These are phyloP conservation scores for Plagodis dolabraria DNA, from an alignment of 2,888 invertebrate genomes.

Conservation along the genomic window DNA sequence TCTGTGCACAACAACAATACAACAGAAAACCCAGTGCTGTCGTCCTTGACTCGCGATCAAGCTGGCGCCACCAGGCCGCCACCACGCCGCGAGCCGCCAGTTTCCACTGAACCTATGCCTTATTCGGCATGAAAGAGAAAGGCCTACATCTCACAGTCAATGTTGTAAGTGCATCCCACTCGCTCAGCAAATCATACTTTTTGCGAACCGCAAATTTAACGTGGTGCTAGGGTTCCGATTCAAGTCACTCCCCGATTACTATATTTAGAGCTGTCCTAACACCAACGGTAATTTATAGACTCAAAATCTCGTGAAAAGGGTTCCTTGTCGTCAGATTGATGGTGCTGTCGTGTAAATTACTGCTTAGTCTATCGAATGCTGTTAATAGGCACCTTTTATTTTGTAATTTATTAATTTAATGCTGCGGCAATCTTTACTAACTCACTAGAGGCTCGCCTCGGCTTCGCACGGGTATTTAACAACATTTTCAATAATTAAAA, in stretches of 20 bases:
- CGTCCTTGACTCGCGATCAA: constrained; percentile 64
- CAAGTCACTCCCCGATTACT: constrained; percentile 34
- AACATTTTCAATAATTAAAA: constrained; percentile 47
- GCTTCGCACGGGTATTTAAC: too few species aligned
- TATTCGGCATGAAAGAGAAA: constrained; percentile 49
- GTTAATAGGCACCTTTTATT: constrained; percentile 17
- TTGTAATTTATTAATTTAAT: constrained; percentile 31
- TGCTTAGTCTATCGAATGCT: constrained; percentile 33
- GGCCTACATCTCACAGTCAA: constrained; percentile 32
- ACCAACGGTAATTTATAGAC: constrained; percentile 55
- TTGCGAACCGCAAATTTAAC: constrained; percentile 36
- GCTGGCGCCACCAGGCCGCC: constrained; percentile 60
- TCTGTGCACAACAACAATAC: constrained; percentile 45
- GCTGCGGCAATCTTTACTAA: constrained; percentile 34
- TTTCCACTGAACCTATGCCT: constrained; percentile 49
- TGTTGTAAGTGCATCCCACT: constrained; percentile 47
- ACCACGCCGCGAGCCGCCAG: constrained; percentile 36
- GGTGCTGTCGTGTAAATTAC: constrained; percentile 42
- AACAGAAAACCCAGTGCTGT: constrained; percentile 48
- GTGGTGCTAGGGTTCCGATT: constrained; percentile 29
- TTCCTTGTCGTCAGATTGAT: constrained; percentile 45
- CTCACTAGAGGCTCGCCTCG: too few species aligned
- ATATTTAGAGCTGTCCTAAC: constrained; percentile 56
- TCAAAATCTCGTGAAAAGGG: constrained; percentile 57
- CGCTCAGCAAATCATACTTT: constrained; percentile 41